Conservation (phyloP, 2,888 invertebrate genomes). For the Chloromyia formosa region DNA sequence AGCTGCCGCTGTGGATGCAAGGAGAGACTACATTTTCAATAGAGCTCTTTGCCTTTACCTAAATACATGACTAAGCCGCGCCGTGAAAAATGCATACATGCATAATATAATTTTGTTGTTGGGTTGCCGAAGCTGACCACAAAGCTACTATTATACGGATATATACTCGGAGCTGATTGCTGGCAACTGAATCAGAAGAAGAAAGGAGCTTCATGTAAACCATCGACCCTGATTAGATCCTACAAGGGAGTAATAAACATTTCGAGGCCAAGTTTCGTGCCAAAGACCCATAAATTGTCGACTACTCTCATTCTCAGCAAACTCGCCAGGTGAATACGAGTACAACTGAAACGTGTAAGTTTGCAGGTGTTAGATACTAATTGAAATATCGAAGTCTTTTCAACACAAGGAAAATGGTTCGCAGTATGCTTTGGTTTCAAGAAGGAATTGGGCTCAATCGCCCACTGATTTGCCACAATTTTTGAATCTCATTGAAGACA, state of each 20-base stretch:
- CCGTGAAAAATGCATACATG: too few relatives aligned
- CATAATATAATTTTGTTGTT: too few relatives aligned
- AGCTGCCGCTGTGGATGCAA: too few relatives aligned
- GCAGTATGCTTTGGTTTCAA: too few relatives aligned
- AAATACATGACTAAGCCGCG: neutral
- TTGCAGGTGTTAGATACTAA: slow-evolving; percentile 48
- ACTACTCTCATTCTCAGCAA: slow-evolving; percentile 28
- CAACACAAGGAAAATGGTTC: neutral
- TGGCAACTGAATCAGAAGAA: neutral
- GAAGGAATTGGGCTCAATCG: too few relatives aligned
- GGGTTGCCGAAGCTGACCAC: too few relatives aligned
- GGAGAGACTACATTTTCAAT: too few relatives aligned
- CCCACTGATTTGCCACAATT: too few relatives aligned
- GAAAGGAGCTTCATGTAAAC: neutral
- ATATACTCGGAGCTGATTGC: neutral
- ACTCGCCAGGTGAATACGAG: slow-evolving; percentile 38
- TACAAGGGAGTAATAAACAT: slow-evolving; percentile 27
- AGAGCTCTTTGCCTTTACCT: neutral
- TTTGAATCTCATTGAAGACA: neutral
- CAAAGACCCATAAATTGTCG: slow-evolving; percentile 49
- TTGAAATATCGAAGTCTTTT: slow-evolving; percentile 47
- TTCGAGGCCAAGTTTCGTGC: slow-evolving; percentile 48
- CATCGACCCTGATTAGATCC: slow-evolving; percentile 31
- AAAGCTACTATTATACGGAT: too few relatives aligned
- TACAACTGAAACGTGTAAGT: slow-evolving; percentile 35